Base-by-base conservation (phyloP, 2,888 invertebrate species). In the Melipona beecheii region DNA sequence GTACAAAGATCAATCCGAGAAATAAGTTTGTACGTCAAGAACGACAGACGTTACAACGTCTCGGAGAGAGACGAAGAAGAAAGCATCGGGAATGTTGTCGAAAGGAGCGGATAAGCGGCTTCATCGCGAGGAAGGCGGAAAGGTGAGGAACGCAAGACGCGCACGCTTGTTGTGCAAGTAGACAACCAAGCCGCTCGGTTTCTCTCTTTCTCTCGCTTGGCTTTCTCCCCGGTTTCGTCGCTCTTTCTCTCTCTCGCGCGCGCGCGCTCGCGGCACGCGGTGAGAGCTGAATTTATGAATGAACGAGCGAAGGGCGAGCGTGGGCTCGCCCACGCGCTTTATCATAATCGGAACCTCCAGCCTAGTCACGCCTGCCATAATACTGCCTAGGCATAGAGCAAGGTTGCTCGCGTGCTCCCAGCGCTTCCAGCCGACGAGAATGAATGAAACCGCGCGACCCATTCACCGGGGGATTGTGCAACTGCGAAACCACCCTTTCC, bases 321-420 rank as follows among this genome's bases (percentile, higher is more conserved):
- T 93, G 91, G 93, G 91, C 91, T 74, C 77, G 88, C 92, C 93
- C 91, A 93, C 93, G 92, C 93, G 91, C 90, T 92, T 91, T 93
- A 93, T 94, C 93, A 94, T 93, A 94, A 94, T 94, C 93, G 93
- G 91, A 90, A 91, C 92, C 93, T 91, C 92, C 92, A 91, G 91
- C 91, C 93, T 93, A 93, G 93, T 92, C 91, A 91, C 92, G 92
- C 91, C 87, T 91, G 91, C 90, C 90, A 91, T 91, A 92, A 91
- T n/a, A n/a, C 87, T 88, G 87, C 90, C 89, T 86, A 86, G 86
- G 90, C 91, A 89, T 90, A 88, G 91, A 89, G 91, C 93, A 93
- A 93, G 93, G 93, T 92, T 92, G 92, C 83, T 84, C 87, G 85
- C 84, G 84, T 86, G 89, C 86, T 70, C 69, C n/a, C 43, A 85